Evolutionary conservation across 2,888 invertebrate genomes (phyloP), one percentile per base, ranked within the genome.

Genomic region (Volucella zonaria): DNA sequence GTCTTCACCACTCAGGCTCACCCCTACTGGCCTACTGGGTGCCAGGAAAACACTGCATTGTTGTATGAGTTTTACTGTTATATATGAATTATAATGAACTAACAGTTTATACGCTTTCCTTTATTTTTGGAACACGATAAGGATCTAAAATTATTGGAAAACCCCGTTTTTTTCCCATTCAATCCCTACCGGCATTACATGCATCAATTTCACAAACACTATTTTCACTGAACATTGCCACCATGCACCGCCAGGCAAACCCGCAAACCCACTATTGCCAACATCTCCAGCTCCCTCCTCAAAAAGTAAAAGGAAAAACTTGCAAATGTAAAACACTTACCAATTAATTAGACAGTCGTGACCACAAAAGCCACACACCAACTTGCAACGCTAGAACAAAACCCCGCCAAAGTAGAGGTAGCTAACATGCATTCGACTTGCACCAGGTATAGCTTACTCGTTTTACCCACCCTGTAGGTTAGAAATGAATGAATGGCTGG

Each of bases 311-410:
- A 51, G 31, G 58, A 77, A 71, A 67, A 77, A 77, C 52, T 54
- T 42, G 73, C 51, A 82, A 74, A 78, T 68, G 45, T 8, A 15
- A 79, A 31, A 52, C 64, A 75, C 79, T 79, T 59, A 64, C 49
- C 74, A 75, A 79, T 75, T 74, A 79, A 79, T 83, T 75, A 79
- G 74, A 64, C 64, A 71, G 52, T 51, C 83, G 70, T 80, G 67
- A 45, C 66, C 70, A 49, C 71, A n/a, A 76, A 67, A 56, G 23
- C 23, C 45, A 67, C 23, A 31, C 31, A 71, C 49, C 49, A 40
- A 14, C 52, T 15, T 14, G n/a, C 56, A 68, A 52, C 51, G 58
- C 18, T 54, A 67, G 61, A 56, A 59, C 54, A 80, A 80, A 80
- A 31, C 74, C 49, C 52, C 68, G 66, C 74, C 58, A 68, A 67